Evolutionary conservation across 2,113 vertebrate genomes (phyloP), one percentile per base, ranked within the genome.

Genomic region (Junco hyemalis): DNA sequence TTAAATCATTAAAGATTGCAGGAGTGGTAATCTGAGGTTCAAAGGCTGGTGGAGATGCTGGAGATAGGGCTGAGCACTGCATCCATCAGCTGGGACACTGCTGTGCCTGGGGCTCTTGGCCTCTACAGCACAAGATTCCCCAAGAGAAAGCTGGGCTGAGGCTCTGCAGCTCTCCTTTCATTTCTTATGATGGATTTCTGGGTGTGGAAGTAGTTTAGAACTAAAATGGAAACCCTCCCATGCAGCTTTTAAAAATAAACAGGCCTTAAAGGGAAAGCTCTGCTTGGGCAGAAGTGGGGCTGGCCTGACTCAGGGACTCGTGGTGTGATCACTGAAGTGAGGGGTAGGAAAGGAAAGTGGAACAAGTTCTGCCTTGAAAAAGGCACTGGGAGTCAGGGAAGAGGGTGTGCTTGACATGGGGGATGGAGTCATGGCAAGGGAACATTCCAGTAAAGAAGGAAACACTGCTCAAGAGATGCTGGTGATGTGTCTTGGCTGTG

Each of bases 1-100:
- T 94, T 93, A 95, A 95, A 93, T 81, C 94, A 91, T 92, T 93
- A 89, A 71, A 78, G 60, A 64, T 35, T 93, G 91, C 89, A 93
- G 92, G 57, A 65, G n/a, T 57, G 77, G 38, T 40, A 57, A 92
- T 51, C 88, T 83, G 26, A 86, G 80, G 72, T 93, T 95, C 86
- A 86, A 88, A 86, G 83, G 65, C 85, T 94, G 95, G 59, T 50
- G 16, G 91, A 94, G 88, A 78, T 84, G 64, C 69, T 88, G 76
- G 14, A 84, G 92, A 81, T 84, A 60, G 61, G 60, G 91, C 69
- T 91, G 92, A 79, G 91, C 23, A 2, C 59, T 22, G 48, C 38
- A 71, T 48, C 71, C 63, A 36, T 77, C 76, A 12, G 64, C 69
- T 38, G 60, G 64, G 69, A 23, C 76, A 60, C 17, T 9, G 11